Conservation (phyloP, 2,113 vertebrate species). For the Oryzias woworae region DNA sequence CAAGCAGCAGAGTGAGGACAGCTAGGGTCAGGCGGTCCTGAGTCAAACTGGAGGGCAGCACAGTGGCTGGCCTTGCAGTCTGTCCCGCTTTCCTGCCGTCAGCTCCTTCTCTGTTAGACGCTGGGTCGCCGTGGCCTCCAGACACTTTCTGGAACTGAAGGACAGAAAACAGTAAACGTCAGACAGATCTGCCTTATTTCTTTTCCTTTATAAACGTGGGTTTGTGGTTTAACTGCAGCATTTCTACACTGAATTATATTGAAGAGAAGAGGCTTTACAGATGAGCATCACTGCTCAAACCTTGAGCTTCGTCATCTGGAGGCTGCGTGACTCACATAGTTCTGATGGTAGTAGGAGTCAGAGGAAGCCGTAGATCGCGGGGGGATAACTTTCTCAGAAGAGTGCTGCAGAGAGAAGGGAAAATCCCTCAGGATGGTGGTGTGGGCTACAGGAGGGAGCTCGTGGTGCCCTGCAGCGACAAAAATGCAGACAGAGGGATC, state of each 20-base stretch:
- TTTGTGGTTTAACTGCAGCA: no score
- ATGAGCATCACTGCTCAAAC: no score
- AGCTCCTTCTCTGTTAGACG: slow-evolving; percentile 1
- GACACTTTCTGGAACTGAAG: slow-evolving; percentile 66
- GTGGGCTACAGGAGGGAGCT: slow-evolving; percentile 88
- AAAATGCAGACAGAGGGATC: slow-evolving; percentile 15
- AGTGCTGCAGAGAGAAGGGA: slow-evolving; percentile 75
- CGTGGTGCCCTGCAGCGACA: slow-evolving; percentile 84
- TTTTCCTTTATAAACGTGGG: no score
- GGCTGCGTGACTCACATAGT: slow-evolving; percentile 53
- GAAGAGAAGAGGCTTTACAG: no score
- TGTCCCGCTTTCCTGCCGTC: slow-evolving; percentile 20
- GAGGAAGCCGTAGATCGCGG: slow-evolving; percentile 51
- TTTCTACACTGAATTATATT: no score
- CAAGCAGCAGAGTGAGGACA: slow-evolving; percentile 79
- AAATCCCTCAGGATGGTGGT: slow-evolving; percentile 92
- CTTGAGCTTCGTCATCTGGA: not conserved
- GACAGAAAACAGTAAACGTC: not conserved
- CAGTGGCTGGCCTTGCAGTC: slow-evolving; percentile 15
- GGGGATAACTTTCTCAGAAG: slow-evolving; percentile 75
- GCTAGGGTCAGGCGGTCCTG: slow-evolving; percentile 78
- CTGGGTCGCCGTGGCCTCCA: slow-evolving; percentile 5
- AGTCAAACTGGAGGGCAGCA: slow-evolving; percentile 58
- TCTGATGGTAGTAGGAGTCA: slow-evolving; percentile 35
- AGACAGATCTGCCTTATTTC: no score